Evolutionary conservation across 2,888 invertebrate genomes (phyloP), one percentile per base, ranked within the genome.

Genomic region (Chalcosyrphus nemorum): DNA sequence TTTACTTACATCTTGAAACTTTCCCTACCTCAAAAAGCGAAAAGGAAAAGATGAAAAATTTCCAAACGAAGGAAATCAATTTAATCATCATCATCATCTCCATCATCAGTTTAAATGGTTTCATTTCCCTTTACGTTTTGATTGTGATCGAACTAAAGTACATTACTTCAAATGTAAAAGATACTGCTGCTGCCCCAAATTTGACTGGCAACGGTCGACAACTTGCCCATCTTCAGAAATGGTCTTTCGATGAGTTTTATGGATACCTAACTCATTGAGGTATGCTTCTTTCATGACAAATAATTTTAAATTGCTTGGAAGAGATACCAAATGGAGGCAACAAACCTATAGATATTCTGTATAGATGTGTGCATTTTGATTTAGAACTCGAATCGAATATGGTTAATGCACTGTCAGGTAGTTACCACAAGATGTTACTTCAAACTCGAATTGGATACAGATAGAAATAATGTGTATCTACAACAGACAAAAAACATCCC

Each of bases 371-470:
- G 11, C n/a, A 32, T 15, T 66, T 54, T 35, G 32, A 11, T 63
- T 61, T 32, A 1, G 35, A 27, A 13, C 11, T 38, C 13, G n/a
- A 13, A 65, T 50, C 35, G 13, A 65, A 32, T 74, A 43, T 43
- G 72, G 72, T 61, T 43, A 43, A 61, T 61, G 61, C 13, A 29
- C 17, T 43, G 32, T 24, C 74, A 63, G 45, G 63, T 54, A 74
- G 43, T 74, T 63, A 74, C 74, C 74, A 29, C 74, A 74, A 65
- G 65, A 56, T 41, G 41, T 65, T 56, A 56, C 35, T 38, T 65
- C 32, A 35, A 35, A 74, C 38, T 52, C 19, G 50, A 61, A 72
- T 72, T 3, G 29, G 38, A 61, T 15, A n/a, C n/a, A 27, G 38
- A 9, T 50, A 11, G 11, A 17, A 6, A 15, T 32, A 50, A n/a